Percentiles rank a stretch among this genome's conserved stretches.
Evolutionary conservation across 1,140 invertebrate species (phyloP).

Genomic region (Portunus trituberculatus): DNA sequence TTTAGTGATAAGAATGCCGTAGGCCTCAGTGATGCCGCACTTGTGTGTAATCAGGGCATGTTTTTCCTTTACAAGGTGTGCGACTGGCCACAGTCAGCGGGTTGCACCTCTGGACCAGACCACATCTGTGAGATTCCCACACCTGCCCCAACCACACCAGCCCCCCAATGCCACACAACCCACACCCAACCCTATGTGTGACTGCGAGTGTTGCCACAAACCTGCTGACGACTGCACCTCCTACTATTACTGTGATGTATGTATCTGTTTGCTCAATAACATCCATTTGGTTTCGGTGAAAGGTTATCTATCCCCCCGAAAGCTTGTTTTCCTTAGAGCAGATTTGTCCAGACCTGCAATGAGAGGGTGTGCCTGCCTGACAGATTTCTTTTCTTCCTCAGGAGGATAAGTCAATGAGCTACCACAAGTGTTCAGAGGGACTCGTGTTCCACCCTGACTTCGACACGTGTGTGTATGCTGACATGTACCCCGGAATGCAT

Average conservation of each 20-base stretch:
- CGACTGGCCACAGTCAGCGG: not conserved
- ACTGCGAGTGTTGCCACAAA: conserved; percentile 17
- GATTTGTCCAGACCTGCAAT: not conserved
- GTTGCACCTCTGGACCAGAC: not conserved
- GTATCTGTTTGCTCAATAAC: not conserved
- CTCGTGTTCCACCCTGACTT: conserved; percentile 64
- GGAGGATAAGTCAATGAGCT: not conserved
- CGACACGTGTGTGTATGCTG: conserved; percentile 62
- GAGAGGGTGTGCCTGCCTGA: not conserved
- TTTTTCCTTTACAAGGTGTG: not conserved
- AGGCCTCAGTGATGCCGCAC: not conserved
- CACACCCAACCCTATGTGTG: not conserved
- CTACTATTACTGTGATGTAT: conserved; percentile 29
- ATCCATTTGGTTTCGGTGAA: no score
- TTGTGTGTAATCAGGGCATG: not conserved
- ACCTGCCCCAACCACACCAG: not conserved
- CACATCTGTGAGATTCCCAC: not conserved
- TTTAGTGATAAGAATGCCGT: not conserved
- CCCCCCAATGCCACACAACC: not conserved
- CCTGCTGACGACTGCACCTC: conserved; percentile 31
- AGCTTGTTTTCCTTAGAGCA: not conserved
- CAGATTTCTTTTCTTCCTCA: not conserved
- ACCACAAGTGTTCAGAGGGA: conserved; percentile 61
- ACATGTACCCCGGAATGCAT: conserved; percentile 50
- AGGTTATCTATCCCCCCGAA: no score